Conservation (phyloP, 2,797 vertebrate species). For the Xenops minutus region DNA sequence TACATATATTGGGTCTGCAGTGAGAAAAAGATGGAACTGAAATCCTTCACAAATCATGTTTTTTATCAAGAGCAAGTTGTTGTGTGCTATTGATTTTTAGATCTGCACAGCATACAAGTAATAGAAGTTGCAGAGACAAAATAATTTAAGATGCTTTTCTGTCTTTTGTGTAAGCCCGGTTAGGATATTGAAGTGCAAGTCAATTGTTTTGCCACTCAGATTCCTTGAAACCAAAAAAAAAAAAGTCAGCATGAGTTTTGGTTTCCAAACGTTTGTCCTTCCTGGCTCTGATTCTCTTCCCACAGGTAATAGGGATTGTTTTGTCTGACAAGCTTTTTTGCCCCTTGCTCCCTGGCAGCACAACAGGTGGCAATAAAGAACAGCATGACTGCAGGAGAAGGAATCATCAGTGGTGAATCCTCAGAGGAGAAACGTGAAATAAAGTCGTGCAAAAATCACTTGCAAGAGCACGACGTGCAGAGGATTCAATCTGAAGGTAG, state of each 20-base stretch:
- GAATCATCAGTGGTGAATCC: neutral
- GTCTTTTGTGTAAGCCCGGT: conserved; percentile 6
- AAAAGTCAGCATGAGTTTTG: neutral
- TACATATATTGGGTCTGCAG: neutral
- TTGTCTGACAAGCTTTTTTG: neutral
- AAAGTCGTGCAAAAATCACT: neutral
- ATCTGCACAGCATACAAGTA: neutral
- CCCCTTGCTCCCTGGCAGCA: neutral
- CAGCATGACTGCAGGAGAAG: neutral
- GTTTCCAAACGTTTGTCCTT: neutral
- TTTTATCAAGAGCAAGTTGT: conserved; percentile 55
- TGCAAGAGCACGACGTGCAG: neutral
- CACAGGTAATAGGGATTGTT: neutral
- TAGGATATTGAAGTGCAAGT: conserved; percentile 1
- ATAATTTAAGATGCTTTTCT: conserved; percentile 30
- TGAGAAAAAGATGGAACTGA: conserved; percentile 34
- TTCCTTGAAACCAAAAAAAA: neutral
- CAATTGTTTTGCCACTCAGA: neutral
- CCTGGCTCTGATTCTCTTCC: neutral
- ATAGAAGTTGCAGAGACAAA: conserved; percentile 5
- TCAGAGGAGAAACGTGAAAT: neutral
- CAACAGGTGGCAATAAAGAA: neutral
- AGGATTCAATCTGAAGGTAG: neutral
- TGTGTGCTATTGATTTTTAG: conserved; percentile 50
- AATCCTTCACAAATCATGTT: conserved; percentile 32